phyloP scores from a whole-genome alignment of 2,797 vertebrate genomes.

The Poecilia gillii region DNA sequence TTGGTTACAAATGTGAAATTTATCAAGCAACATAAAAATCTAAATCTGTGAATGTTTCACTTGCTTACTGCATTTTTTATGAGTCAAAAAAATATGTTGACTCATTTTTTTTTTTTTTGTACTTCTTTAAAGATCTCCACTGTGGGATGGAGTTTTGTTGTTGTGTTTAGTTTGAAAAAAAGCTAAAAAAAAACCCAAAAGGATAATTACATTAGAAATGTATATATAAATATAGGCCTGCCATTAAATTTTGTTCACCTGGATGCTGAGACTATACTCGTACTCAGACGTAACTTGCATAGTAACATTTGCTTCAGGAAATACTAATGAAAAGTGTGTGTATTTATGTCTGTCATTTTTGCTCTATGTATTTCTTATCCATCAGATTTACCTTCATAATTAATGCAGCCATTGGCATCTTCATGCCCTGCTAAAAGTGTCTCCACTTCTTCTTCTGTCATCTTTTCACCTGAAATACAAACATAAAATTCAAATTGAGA shows the following conservation, averaged over 20 bases:
- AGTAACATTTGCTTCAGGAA: background rate
- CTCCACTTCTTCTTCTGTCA: constrained; percentile 93
- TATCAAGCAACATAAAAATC: background rate
- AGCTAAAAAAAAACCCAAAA: background rate
- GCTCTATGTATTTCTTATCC: background rate
- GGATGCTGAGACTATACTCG: background rate
- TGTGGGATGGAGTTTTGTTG: background rate
- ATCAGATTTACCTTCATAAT: constrained; percentile 86
- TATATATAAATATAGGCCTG: background rate
- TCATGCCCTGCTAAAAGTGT: constrained; percentile 89
- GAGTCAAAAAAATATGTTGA: background rate
- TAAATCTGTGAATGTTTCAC: background rate
- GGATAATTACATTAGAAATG: background rate
- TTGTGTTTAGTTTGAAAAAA: background rate
- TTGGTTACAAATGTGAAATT: background rate
- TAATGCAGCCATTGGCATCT: constrained; percentile 92
- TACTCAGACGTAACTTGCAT: background rate
- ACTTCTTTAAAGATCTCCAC: background rate
- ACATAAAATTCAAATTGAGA: background rate
- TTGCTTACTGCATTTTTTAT: too few species aligned
- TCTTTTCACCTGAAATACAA: constrained; percentile 86
- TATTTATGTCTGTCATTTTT: background rate
- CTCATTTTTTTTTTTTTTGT: background rate
- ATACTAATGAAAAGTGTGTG: background rate
- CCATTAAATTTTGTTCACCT: background rate